phyloP scores from a whole-genome alignment of 2,797 vertebrate species.

The Odontamblyopus lacepedii region DNA sequence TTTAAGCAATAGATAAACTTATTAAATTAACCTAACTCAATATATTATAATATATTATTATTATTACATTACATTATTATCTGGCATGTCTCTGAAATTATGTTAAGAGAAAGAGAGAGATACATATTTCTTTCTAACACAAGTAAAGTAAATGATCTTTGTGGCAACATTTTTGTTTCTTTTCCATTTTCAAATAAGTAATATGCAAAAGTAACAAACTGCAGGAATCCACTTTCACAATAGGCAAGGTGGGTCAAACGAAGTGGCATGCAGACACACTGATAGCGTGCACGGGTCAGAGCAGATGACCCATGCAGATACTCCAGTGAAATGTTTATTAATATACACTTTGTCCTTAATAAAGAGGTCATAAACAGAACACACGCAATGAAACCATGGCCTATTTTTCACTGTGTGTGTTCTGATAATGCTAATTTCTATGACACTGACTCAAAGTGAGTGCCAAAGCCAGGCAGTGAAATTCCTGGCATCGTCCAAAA shows the following conservation, averaged over 20 bases:
- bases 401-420: background rate
- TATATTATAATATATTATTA: too few relatives aligned
- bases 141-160: too few relatives aligned
- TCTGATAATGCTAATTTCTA: background rate
- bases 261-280: background rate
- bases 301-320: too few relatives aligned
- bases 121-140: too few relatives aligned
- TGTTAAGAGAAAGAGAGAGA: too few relatives aligned
- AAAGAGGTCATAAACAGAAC: background rate
- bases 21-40: too few relatives aligned
- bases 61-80: too few relatives aligned
- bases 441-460: background rate
- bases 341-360: background rate
- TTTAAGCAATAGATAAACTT: too few relatives aligned
- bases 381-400: background rate
- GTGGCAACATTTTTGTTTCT: too few relatives aligned
- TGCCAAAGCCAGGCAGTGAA: constrained; percentile 13
- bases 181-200: background rate
- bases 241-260: background rate
- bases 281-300: background rate
- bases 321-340: background rate
- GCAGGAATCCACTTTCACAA: too few relatives aligned
- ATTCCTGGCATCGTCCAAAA: constrained; percentile 17
- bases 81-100: too few relatives aligned
- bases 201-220: background rate